Conservation (phyloP, 92 coral and sea anemone genomes). For the Heliopora coerulea region DNA sequence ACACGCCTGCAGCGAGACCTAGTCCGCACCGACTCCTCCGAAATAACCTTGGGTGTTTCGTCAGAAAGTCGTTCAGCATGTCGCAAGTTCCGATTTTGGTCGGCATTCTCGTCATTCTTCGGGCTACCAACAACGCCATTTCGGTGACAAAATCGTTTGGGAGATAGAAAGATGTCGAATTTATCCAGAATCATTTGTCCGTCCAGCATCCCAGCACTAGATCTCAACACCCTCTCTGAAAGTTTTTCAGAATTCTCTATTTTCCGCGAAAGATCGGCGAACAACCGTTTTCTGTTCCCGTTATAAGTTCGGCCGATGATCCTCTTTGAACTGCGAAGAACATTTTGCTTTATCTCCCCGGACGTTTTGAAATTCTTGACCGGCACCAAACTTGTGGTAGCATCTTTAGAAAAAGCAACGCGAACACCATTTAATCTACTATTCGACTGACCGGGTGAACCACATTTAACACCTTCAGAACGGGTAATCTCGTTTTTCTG, state of each 20-base stretch:
- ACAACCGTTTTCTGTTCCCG: constrained; percentile 15
- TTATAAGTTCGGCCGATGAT: not conserved
- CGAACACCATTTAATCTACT: not conserved
- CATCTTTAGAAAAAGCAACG: not conserved
- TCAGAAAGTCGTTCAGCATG: not conserved
- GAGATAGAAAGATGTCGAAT: not conserved
- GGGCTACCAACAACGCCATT: constrained; percentile 11
- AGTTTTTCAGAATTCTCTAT: not conserved
- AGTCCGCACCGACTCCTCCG: constrained; percentile 29
- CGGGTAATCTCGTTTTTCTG: constrained; percentile 2
- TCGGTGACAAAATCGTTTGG: constrained; percentile 16
- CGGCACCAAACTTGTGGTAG: not conserved
- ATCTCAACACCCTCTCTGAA: not conserved
- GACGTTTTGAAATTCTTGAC: not conserved
- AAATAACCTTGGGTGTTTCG: not conserved
- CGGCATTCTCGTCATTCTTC: not conserved
- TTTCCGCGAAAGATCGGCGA: constrained; percentile 11
- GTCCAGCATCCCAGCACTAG: constrained; percentile 5
- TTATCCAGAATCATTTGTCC: not conserved
- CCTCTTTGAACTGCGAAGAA: not conserved
- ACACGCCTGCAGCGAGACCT: constrained; percentile 12
- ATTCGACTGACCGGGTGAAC: not conserved
- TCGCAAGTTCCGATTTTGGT: not conserved
- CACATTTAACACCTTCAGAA: not conserved
- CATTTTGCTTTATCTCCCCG: not conserved